Base-by-base conservation (phyloP, 2,888 invertebrate genomes). In the Octodonta nipae region DNA sequence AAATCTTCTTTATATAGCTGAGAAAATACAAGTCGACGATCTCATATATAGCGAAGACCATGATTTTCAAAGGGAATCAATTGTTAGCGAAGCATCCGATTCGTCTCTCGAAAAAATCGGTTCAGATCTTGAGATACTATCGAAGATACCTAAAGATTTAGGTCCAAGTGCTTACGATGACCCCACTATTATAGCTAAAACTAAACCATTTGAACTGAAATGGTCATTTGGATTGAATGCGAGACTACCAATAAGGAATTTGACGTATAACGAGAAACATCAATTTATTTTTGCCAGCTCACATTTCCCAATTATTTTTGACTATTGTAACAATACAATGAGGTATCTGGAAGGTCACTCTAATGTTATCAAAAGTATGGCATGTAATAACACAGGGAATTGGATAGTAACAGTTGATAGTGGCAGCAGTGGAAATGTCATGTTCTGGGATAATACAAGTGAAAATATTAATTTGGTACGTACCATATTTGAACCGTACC, bases 341-440 rank as follows among this genome's bases (percentile, higher is more conserved):
- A 62, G 59, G 45, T 67, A 74, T 42, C 63, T 81, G 24, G 75
- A 75, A 48, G 79, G 78, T 26, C 81, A 81, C n/a, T n/a, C n/a
- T n/a, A n/a, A n/a, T n/a, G n/a, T n/a, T 37, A 58, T 76, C 5
- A 62, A 59, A 2, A 60, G 60, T 42, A 56, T 73, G 35, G 65
- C 71, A 2, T 41, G 63, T 1, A 71, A 73, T 46, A 46, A 37
- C 1, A 46, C 50, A 2, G 73, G 73, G n/a, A 60, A 61, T 31
- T 74, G 71, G 70, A 51, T 77, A 31, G 65, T 70, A 5, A 71
- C 72, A 1, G 71, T 71, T 0, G 75, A 73, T 55, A 60, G 64
- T 1, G 68, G 1, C 17, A 53, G 64, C 0, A 72, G 75, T 42
- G 70, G 68, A 40, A 55, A 61, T 26, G 51, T 75, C 26, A 69